These are phyloP conservation scores for Drosophila sturtevanti DNA, from an alignment of 1,140 invertebrate species.

Conservation along the genomic window DNA sequence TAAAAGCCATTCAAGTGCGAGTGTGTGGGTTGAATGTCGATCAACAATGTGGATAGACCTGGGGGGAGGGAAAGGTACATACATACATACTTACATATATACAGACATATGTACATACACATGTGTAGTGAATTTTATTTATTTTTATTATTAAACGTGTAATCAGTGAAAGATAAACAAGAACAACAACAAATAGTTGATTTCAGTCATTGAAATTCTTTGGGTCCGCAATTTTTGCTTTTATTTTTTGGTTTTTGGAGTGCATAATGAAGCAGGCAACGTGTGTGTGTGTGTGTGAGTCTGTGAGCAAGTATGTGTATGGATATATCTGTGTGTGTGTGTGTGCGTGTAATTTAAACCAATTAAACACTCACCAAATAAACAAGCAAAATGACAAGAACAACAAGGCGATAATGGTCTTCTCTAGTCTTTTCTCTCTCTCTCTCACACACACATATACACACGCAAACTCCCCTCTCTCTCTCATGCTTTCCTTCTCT, in stretches of 20 bases:
- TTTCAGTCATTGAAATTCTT: conserved; percentile 36
- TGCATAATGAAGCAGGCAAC: conserved; percentile 11
- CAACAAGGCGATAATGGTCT: conserved; percentile 9
- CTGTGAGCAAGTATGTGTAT: conserved; percentile 12
- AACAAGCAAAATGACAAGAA: conserved; percentile 33
- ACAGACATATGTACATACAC: too few species aligned
- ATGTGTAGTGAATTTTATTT: conserved; percentile 42
- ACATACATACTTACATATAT: not conserved
- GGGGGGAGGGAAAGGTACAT: not conserved
- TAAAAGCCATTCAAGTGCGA: conserved; percentile 12
- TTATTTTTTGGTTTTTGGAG: conserved; percentile 18
- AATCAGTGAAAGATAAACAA: conserved; percentile 70
- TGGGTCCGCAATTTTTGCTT: conserved; percentile 25
- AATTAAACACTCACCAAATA: conserved; percentile 67
- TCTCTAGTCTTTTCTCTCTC: not conserved
- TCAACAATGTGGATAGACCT: not conserved
- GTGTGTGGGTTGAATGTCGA: not conserved
- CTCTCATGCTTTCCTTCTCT: not conserved
- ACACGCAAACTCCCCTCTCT: not conserved
- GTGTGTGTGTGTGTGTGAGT: not conserved
- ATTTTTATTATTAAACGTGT: conserved; percentile 71
- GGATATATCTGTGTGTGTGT: conserved; percentile 25
- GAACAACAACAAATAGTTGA: conserved; percentile 45
- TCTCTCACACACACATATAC: too few species aligned
- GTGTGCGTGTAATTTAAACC: conserved; percentile 64